phyloP scores from a whole-genome alignment of 92 coral and sea anemone genomes.

The Bergia sp. region DNA sequence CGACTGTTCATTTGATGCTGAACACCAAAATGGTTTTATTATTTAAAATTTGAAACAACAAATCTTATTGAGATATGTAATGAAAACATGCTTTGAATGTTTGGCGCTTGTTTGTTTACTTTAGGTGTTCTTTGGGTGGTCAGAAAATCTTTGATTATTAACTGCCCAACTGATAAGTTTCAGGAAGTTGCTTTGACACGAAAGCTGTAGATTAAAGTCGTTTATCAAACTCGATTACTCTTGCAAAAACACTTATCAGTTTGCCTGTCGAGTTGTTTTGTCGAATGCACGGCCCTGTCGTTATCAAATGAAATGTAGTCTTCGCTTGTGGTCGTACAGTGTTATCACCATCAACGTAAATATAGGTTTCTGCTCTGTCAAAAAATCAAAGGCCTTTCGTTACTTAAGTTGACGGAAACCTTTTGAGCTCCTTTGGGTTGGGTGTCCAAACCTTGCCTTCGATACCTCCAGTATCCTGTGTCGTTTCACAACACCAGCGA shows the following conservation, averaged over 20 bases:
- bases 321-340: neutral
- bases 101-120: neutral
- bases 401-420: too few relatives aligned
- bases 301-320: neutral
- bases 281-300: neutral
- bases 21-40: neutral
- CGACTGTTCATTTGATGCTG: neutral
- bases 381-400: neutral
- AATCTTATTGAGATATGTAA: neutral
- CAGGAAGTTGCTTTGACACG: neutral
- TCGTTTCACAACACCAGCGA: too few relatives aligned
- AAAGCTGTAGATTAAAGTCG: slow-evolving; percentile 1
- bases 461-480: too few relatives aligned
- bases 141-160: neutral
- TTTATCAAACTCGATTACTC: neutral
- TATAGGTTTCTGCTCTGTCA: neutral
- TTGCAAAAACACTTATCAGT: neutral
- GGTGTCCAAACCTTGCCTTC: too few relatives aligned
- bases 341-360: too few relatives aligned
- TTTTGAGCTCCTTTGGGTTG: too few relatives aligned
- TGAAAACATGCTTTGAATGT: slow-evolving; percentile 8
- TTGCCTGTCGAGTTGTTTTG: neutral
- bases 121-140: slow-evolving; percentile 14
- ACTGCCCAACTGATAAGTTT: neutral
- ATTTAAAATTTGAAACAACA: neutral